Conservation (phyloP, 2,113 vertebrate species). For the Halcyon senegalensis region DNA sequence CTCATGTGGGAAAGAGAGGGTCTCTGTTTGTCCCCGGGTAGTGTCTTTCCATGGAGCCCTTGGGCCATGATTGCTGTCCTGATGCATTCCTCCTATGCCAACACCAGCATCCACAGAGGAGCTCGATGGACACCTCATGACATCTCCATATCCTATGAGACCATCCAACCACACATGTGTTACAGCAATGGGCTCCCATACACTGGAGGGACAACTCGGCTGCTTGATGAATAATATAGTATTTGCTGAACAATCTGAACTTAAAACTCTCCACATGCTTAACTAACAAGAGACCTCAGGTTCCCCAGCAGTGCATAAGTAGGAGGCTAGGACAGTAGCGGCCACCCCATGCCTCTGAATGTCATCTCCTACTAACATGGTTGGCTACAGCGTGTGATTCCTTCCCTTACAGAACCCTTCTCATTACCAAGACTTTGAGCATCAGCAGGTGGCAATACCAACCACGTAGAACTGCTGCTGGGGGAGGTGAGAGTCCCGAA, state of each 20-base stretch:
- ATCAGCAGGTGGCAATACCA: not conserved
- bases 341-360: not conserved
- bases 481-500: not conserved
- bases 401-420: not conserved
- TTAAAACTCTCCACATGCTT: not conserved
- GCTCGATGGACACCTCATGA: rapidly evolving
- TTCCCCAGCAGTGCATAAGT: rapidly evolving
- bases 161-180: rapidly evolving
- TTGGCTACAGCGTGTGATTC: not conserved
- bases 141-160: rapidly evolving
- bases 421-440: not conserved
- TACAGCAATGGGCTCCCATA: too few relatives aligned
- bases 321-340: rapidly evolving
- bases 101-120: not conserved
- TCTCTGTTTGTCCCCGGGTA: not conserved
- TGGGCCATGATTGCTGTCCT: not conserved
- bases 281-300: rapidly evolving
- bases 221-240: not conserved
- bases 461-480: not conserved
- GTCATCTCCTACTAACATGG: rapidly evolving
- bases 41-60: not conserved
- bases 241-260: not conserved
- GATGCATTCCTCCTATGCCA: not conserved
- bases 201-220: not conserved
- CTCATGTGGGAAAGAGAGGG: rapidly evolving